A percentile compares a stretch with the other conserved stretches of the same genome.
Conservation (phyloP, 37 sponge, comb jelly and placozoan genomes). For the Agelas oroides region DNA sequence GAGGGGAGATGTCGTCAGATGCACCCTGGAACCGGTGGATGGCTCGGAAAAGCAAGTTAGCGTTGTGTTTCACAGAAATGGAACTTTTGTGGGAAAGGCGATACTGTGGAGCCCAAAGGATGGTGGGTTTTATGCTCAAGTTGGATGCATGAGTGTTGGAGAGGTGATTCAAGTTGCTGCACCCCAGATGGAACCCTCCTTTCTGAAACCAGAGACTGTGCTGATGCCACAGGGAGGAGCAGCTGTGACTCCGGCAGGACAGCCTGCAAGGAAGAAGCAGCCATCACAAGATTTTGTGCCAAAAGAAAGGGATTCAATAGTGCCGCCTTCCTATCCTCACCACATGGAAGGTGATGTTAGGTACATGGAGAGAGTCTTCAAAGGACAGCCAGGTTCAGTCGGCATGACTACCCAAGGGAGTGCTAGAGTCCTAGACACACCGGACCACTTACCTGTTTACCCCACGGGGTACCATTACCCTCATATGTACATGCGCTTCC, state of each 20-base stretch:
- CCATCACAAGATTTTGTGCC: not conserved
- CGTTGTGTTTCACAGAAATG: constrained; percentile 68
- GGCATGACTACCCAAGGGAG: not conserved
- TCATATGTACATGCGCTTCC: not conserved
- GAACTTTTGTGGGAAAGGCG: constrained; percentile 17
- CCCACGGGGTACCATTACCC: not conserved
- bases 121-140: constrained; percentile 63
- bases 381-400: not conserved
- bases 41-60: constrained; percentile 49
- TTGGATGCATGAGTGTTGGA: constrained; percentile 76
- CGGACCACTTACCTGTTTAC: not conserved
- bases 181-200: constrained; percentile 5
- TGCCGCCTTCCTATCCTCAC: not conserved
- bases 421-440: not conserved
- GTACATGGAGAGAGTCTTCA: not conserved
- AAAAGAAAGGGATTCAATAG: no score
- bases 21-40: constrained; percentile 50
- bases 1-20: constrained; percentile 64
- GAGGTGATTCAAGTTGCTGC: constrained; percentile 64
- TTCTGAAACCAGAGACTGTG: constrained; percentile 1
- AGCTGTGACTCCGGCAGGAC: no score
- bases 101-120: constrained; percentile 39
- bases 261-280: not conserved
- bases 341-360: not conserved
- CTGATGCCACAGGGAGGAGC: not conserved